These are phyloP conservation scores for Isichthys henryi DNA, from an alignment of 2,113 vertebrate genomes.

Conservation along the genomic window DNA sequence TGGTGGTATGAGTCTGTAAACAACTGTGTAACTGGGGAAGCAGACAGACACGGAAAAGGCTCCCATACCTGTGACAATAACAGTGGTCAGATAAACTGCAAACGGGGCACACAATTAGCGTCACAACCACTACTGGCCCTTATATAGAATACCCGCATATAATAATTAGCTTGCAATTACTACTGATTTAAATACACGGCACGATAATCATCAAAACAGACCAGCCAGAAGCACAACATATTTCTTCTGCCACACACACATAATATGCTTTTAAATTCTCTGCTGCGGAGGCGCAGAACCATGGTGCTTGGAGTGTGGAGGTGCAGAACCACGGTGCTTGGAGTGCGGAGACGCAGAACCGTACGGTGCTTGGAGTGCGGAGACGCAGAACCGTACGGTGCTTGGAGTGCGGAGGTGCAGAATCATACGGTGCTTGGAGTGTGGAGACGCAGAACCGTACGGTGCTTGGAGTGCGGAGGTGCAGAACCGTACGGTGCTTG, in stretches of 20 bases:
- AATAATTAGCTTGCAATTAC: too few species aligned
- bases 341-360: too few species aligned
- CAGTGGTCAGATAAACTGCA: background rate
- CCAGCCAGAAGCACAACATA: background rate
- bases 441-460: too few species aligned
- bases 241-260: background rate
- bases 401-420: too few species aligned
- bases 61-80: background rate
- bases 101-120: background rate
- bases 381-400: too few species aligned
- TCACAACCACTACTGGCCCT: background rate
- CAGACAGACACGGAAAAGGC: background rate
- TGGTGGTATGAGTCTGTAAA: too few species aligned
- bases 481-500: too few species aligned
- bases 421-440: too few species aligned
- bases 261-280: background rate
- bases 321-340: too few species aligned
- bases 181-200: background rate
- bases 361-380: too few species aligned
- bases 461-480: too few species aligned
- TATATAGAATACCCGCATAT: background rate
- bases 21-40: too few species aligned
- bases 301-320: background rate
- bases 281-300: background rate
- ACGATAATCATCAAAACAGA: background rate